Conservation (phyloP, 2,797 vertebrate genomes). For the Euthynnus affinis region DNA sequence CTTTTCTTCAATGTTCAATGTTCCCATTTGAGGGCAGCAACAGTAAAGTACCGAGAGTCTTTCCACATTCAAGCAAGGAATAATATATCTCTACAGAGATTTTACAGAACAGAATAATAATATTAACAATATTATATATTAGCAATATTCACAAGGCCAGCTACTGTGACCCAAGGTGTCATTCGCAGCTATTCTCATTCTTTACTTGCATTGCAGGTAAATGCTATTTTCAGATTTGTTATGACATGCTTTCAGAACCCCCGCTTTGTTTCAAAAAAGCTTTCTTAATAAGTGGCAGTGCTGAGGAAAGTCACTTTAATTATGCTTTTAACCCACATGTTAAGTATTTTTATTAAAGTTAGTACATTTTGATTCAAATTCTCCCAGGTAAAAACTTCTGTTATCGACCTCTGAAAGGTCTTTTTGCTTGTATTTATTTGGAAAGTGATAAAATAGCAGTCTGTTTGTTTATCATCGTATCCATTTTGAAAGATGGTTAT, state of each 20-base stretch:
- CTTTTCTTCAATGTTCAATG: too few relatives aligned
- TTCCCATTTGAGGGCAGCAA: slow-evolving; percentile 2
- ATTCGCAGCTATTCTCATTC: slow-evolving; percentile 1
- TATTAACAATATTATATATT: too few relatives aligned
- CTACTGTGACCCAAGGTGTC: background rate
- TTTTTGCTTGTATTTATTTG: slow-evolving; percentile 3
- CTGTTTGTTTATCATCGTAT: slow-evolving; percentile 5
- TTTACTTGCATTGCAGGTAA: slow-evolving; percentile 8
- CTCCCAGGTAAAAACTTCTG: background rate
- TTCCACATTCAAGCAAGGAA: slow-evolving; percentile 31
- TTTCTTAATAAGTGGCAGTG: slow-evolving; percentile 3
- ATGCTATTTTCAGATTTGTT: slow-evolving; percentile 6
- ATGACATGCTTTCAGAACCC: background rate
- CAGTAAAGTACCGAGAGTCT: background rate
- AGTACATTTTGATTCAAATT: too few relatives aligned
- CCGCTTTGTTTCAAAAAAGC: background rate
- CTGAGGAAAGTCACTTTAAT: background rate
- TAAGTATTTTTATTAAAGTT: background rate
- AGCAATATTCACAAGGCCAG: background rate
- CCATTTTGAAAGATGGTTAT: slow-evolving; percentile 22
- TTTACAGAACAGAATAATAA: background rate
- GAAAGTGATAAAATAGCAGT: background rate
- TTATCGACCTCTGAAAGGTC: background rate
- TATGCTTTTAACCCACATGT: background rate
- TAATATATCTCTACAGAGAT: slow-evolving; percentile 9